These are phyloP conservation scores for Achlya flavicornis DNA, from an alignment of 2,888 invertebrate genomes.

Conservation along the genomic window DNA sequence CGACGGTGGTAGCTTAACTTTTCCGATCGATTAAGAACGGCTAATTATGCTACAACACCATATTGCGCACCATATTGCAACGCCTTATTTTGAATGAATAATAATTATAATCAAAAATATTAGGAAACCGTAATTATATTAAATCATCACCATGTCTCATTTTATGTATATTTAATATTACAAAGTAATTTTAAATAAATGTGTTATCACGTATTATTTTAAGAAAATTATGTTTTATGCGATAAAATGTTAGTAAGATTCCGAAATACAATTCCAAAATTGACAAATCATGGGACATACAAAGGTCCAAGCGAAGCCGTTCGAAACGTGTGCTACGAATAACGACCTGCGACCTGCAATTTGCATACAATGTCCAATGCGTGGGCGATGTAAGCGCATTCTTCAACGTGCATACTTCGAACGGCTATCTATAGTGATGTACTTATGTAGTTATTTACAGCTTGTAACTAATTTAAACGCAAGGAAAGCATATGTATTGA, in stretches of 20 bases:
- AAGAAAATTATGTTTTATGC: too few species aligned
- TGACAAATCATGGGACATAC: slow-evolving; percentile 51
- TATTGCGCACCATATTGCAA: too few species aligned
- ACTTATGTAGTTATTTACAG: slow-evolving; percentile 27
- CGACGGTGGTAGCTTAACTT: too few species aligned
- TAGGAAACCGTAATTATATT: too few species aligned
- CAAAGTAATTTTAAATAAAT: too few species aligned
- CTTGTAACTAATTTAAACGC: background rate
- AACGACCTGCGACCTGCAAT: slow-evolving; percentile 80
- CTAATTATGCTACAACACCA: too few species aligned
- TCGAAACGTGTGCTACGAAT: slow-evolving; percentile 49
- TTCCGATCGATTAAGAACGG: too few species aligned
- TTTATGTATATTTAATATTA: too few species aligned
- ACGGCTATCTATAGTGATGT: slow-evolving; percentile 31
- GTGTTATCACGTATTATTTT: too few species aligned
- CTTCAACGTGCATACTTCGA: slow-evolving; percentile 50
- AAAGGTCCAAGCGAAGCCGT: slow-evolving; percentile 34
- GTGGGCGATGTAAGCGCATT: slow-evolving; percentile 71
- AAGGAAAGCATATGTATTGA: background rate
- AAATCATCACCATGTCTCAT: too few species aligned
- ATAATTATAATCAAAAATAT: too few species aligned
- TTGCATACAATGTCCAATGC: slow-evolving; percentile 79
- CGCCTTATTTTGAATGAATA: too few species aligned
- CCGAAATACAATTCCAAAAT: slow-evolving; percentile 28
- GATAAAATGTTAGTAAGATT: background rate